Percentiles rank a stretch among this genome's conserved stretches.
Conservation (phyloP, 1,140 invertebrate genomes). For the Chionoecetes opilio region DNA sequence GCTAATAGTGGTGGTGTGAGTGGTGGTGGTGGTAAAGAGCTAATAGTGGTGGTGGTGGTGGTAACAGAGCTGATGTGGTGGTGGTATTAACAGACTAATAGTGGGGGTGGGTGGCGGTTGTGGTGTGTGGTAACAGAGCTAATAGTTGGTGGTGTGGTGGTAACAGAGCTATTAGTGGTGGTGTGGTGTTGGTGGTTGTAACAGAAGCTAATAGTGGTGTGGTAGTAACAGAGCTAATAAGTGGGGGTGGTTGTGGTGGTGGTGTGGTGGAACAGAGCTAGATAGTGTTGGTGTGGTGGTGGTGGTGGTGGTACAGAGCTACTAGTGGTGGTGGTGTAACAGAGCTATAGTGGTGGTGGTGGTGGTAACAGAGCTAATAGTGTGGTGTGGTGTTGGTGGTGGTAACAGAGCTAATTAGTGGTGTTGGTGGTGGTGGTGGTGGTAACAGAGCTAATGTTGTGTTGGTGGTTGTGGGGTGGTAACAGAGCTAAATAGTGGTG, state of each 20-base stretch:
- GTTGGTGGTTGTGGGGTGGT: slow-evolving; percentile 28
- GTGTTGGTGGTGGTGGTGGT: slow-evolving; percentile 20
- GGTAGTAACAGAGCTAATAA: not conserved
- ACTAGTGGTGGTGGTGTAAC: too few species aligned
- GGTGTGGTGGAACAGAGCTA: slow-evolving; percentile 4
- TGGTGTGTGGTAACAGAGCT: too few species aligned
- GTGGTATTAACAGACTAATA: not conserved
- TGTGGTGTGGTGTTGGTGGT: slow-evolving; percentile 3
- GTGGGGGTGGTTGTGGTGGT: slow-evolving; percentile 14
- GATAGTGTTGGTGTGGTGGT: too few species aligned
- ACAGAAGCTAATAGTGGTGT: too few species aligned
- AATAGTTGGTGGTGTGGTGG: not conserved
- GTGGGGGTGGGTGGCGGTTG: not conserved
- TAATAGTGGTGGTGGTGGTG: too few species aligned
- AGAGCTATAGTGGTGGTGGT: slow-evolving; percentile 36
- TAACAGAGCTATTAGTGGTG: too few species aligned
- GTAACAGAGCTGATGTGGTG: not conserved
- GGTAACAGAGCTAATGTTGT: too few species aligned
- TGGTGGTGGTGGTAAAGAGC: not conserved
- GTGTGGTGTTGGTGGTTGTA: too few species aligned
- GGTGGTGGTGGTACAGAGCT: slow-evolving; percentile 32
- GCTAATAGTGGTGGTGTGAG: not conserved
- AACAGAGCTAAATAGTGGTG: not conserved
- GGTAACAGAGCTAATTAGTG: too few species aligned
- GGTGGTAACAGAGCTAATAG: too few species aligned